Percentiles rank a stretch among this genome's conserved stretches.
Conservation (phyloP, 1,140 invertebrate genomes). For the Papilio glaucus region DNA sequence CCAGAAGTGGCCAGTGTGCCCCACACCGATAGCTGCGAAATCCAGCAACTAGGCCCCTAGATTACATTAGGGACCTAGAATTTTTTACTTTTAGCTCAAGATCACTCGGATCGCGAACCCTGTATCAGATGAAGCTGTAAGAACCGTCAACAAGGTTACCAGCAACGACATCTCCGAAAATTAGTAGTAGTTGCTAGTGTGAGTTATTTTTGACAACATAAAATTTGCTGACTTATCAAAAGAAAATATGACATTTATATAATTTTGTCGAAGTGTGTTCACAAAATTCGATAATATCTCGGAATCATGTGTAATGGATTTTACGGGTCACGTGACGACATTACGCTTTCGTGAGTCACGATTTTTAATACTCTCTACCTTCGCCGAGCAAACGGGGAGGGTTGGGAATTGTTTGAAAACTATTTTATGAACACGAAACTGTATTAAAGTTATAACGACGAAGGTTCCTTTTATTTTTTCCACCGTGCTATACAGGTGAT, state of each 20-base stretch:
- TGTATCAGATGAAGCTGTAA: too few relatives aligned
- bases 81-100: too few relatives aligned
- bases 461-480: conserved; percentile 9
- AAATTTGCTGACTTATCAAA: not conserved
- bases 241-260: not conserved
- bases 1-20: too few relatives aligned
- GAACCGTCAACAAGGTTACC: too few relatives aligned
- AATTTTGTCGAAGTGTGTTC: conserved; percentile 21
- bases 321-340: conserved; percentile 58
- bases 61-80: too few relatives aligned
- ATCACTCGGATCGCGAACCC: too few relatives aligned
- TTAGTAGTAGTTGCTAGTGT: too few relatives aligned
- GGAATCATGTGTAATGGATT: conserved; percentile 53
- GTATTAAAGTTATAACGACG: conserved; percentile 23
- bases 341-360: conserved; percentile 57
- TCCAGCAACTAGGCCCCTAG: too few relatives aligned
- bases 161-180: too few relatives aligned
- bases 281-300: conserved; percentile 39
- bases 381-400: conserved; percentile 32
- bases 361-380: conserved; percentile 56
- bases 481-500: not conserved
- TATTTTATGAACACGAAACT: conserved; percentile 38
- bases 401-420: conserved; percentile 49
- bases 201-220: not conserved
- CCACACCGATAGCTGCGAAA: too few relatives aligned